Percentiles rank a stretch among this genome's conserved stretches.
These are phyloP conservation scores for Phrynocephalus guinanensis DNA, from an alignment of 2,797 vertebrate genomes.

Conservation along the genomic window DNA sequence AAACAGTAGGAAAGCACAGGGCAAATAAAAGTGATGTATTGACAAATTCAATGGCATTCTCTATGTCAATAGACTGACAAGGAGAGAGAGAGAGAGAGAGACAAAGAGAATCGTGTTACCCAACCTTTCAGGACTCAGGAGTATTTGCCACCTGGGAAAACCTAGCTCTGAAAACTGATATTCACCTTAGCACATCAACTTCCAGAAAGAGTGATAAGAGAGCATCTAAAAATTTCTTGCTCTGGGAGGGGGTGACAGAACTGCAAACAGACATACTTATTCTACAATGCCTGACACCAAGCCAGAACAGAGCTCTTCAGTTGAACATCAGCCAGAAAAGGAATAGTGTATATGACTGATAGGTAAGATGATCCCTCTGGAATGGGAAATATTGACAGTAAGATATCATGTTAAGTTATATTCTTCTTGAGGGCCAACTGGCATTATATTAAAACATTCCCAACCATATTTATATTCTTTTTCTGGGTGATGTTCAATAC, in stretches of 20 bases:
- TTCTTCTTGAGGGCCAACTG: neutral
- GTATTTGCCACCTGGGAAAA: conserved; percentile 32
- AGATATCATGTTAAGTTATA: neutral
- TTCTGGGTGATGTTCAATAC: too few relatives aligned
- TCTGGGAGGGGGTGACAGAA: neutral
- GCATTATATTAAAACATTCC: neutral
- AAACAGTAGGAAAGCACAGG: conserved; percentile 58
- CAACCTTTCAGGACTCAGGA: conserved; percentile 25
- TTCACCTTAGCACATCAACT: neutral
- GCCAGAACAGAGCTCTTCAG: neutral
- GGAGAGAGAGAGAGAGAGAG: conserved; percentile 4
- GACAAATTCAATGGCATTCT: conserved; percentile 5
- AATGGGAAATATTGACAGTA: neutral
- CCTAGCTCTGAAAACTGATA: conserved; percentile 7
- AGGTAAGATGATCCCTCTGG: neutral
- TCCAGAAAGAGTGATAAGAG: conserved; percentile 7
- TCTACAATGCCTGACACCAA: neutral
- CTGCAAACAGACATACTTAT: neutral
- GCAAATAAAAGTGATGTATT: conserved; percentile 48
- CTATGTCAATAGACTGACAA: conserved; percentile 39
- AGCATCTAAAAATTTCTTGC: conserved; percentile 7
- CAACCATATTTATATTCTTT: too few relatives aligned
- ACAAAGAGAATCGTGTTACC: conserved; percentile 20
- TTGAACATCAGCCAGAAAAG: neutral
- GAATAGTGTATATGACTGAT: neutral